These are phyloP conservation scores for Aricia agestis DNA, from an alignment of 1,140 invertebrate species.

Conservation along the genomic window DNA sequence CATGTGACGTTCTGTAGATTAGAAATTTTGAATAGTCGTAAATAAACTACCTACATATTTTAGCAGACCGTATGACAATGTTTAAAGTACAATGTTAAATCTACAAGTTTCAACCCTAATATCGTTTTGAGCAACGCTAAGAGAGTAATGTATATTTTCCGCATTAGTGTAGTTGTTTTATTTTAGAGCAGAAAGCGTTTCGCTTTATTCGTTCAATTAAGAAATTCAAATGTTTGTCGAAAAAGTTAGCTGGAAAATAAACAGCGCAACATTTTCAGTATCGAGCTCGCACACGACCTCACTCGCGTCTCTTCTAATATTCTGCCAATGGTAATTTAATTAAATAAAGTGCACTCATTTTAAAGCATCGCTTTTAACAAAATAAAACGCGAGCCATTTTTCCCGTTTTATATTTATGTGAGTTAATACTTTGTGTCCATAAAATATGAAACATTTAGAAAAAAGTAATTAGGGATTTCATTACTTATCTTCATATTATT, in stretches of 20 bases:
- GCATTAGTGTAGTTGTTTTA: too few species aligned
- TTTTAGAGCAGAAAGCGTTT: too few species aligned
- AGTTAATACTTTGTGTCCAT: neutral
- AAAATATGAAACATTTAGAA: neutral
- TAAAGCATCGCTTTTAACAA: slow-evolving; percentile 3
- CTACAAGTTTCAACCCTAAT: too few species aligned
- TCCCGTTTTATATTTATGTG: neutral
- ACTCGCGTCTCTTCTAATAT: slow-evolving; percentile 3
- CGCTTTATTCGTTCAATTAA: neutral
- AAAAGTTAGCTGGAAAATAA: neutral
- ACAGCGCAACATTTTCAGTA: neutral
- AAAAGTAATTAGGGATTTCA: too few species aligned
- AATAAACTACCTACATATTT: too few species aligned
- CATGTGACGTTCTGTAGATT: too few species aligned
- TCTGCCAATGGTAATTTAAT: slow-evolving; percentile 12
- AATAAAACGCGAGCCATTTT: neutral
- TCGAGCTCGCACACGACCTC: neutral
- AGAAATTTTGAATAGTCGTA: too few species aligned
- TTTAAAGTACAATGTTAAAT: too few species aligned
- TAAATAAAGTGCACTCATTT: slow-evolving; percentile 5
- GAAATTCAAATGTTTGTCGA: neutral
- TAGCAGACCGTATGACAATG: too few species aligned
- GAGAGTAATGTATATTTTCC: too few species aligned
- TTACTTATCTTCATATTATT: too few species aligned
- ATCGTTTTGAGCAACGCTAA: too few species aligned